Base-by-base conservation (phyloP, 2,888 invertebrate species). In the Mythimna pallens region DNA sequence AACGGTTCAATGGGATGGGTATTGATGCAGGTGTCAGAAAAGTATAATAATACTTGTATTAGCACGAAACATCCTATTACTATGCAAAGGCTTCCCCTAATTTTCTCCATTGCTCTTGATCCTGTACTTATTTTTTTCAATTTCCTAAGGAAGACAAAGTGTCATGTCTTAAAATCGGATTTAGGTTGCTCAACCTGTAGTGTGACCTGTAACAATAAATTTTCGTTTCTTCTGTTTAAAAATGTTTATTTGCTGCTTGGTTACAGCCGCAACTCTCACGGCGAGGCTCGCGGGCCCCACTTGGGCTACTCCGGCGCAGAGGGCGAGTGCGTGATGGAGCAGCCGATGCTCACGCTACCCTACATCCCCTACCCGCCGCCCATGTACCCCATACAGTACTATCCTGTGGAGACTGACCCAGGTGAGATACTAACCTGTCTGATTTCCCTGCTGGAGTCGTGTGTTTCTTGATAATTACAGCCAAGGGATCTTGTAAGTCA, bases 341-440 rank as follows among this genome's bases (percentile, higher is more conserved):
- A 85, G 76, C 91, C 92, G 57, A 57, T 95, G 78, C 82, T 94
- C 30, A 82, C 91, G 57, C 83, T 94, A 86, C 94, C 96, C n/a
- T 95, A 94, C 93, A 90, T 95, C 64, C 92, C 93, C 57, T 96
- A 96, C 92, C 95, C 96, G 86, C 96, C 96, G 80, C 95, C 96
- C 59, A 83, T 95, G 74, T 96, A 95, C 92, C 94, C 94, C 76
- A 73, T 95, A 67, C 95, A 93, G 62, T 96, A 94, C 92, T 96
- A 95, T 90, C 93, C 94, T 6, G 83, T 94, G 30, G 96, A 96
- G 50, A 78, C 92, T n/a, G 95, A 94, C 73, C 94, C 94, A 12
- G 90, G 95, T 93, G 17, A 47, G 43, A 40, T 10, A 40, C 55
- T 94, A 76, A 82, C 94, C 30, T 91, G 57, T 82, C 93, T 12